Base-by-base conservation (phyloP, 92 coral and sea anemone genomes). In the Epizoanthus illoricatus region DNA sequence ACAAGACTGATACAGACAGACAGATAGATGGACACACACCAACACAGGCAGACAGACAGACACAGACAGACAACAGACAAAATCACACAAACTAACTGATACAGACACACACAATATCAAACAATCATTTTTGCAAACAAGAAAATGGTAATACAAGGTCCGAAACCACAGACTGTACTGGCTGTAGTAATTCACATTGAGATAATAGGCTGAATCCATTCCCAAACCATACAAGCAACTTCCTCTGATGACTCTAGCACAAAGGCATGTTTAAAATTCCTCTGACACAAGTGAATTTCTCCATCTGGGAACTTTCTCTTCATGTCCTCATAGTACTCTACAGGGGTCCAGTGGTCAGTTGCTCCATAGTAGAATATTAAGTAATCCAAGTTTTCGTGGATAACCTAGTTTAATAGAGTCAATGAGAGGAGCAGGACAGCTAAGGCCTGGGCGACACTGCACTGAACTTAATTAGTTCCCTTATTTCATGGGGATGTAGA, bases 351-450 rank as follows among this genome's bases (percentile, higher is more conserved):
- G 61, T 92, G 92, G 74, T 96, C 99, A 55, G 91, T 81, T 6
- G 97, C 80, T 17, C 99, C 99, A 78, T 96, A 96, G 86, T 96
- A 96, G 83, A 96, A 91, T 73, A 96, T 86, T 15, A 96, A 66
- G 57, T 90, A 88, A 65, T 91, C 80, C 12, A 96, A 84, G 65
- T 96, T 88, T 54, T 88, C 89, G 52, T 85, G 73, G 62, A 96
- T 96, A 3, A 91, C 89, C 97, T 93, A 73, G 41, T 41, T 7
- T 23, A 69, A 13, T 9, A 54, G 11, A 64, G 17, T 64, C 7
- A 64, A 21, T 7, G 5, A 7, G 5, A 7, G 49, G 49, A 43
- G 49, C 49, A 43, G 33, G 33, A 43, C 1, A 43, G 5, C 49
- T 43, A 0, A 43, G 8, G 49, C 8, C 49, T 7, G 5, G 5